These are phyloP conservation scores for Rattus norvegicus DNA, from an alignment of 2,113 vertebrate species.

Conservation along the genomic window DNA sequence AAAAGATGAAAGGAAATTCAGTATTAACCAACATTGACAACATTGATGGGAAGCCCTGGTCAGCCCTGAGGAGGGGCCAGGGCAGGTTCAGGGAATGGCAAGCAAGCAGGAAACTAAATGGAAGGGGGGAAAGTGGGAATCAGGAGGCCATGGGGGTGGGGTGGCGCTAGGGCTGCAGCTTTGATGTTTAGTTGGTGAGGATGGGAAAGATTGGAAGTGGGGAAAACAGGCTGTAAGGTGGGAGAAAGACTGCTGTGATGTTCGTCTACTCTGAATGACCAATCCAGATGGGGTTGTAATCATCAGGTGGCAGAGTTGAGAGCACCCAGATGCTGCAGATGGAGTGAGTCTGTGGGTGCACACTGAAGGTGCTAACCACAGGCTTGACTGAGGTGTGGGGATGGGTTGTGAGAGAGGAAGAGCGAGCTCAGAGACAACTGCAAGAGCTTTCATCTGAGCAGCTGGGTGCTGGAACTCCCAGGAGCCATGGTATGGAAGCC, in stretches of 20 bases:
- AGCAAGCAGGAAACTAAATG: neutral
- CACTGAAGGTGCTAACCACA: neutral
- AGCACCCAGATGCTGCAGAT: too few relatives aligned
- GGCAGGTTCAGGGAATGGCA: neutral
- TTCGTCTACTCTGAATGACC: too few relatives aligned
- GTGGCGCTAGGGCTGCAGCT: too few relatives aligned
- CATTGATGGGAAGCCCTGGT: rapidly evolving
- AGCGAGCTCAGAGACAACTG: neutral
- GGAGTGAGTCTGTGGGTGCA: neutral
- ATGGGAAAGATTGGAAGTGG: neutral
- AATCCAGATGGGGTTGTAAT: neutral
- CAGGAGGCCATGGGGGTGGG: neutral
- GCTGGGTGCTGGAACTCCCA: neutral
- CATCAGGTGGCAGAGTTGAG: neutral
- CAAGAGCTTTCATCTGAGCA: neutral
- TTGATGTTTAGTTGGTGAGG: neutral
- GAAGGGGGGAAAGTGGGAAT: neutral
- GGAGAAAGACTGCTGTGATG: neutral
- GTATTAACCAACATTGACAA: neutral
- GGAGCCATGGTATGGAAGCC: neutral
- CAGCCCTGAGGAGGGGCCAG: neutral
- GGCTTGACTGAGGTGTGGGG: neutral
- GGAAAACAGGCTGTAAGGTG: neutral
- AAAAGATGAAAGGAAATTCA: neutral
- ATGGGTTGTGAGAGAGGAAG: neutral